Base-by-base conservation (phyloP, 2,888 invertebrate genomes). In the Ophion ellenae region DNA sequence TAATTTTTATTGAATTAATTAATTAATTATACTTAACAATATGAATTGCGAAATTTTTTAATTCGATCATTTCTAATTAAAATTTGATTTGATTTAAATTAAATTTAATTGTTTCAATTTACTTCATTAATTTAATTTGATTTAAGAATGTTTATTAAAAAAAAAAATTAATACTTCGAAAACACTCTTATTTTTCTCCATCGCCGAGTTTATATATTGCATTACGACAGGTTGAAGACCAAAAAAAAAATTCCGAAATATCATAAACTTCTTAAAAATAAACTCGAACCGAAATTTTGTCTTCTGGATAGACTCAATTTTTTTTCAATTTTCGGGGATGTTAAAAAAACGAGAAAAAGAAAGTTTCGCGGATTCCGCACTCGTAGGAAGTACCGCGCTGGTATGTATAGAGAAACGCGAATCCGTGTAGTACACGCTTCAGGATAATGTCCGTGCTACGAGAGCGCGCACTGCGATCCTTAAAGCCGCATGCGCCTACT, bases 401-500 rank as follows among this genome's bases (percentile, higher is more conserved):
- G 53, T 53, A 53, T 53, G 53, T 53, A 53, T 17, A 17, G 53
- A 53, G 53, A 53, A 53, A 17, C 53, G 53, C 53, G 17, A 10
- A 63, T 20, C 63, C 20, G 63, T 20, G 28, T 28, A 63, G 53
- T 53, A 53, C 53, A 53, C 53, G 53, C 17, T 66, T 61, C n/a
- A 14, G 40, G 71, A 66, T 75, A 75, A 69, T 45, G 59, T 47
- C 47, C 17, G 71, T 32, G 20, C 80, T 70, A 81, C 57, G 57
- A 53, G 45, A 66, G 63, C 77, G 70, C 59, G 47, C 14, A 11
- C 61, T 32, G 76, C 40, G 70, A 67, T 76, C 67, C 61, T 77
- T 80, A 83, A 73, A 82, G 80, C 66, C 79, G 71, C 71, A 78
- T 86, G 87, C 86, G 84, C 87, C 88, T 89, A 90, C 91, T 92